phyloP scores from a whole-genome alignment of 2,113 vertebrate genomes.

The Petrocephalus microphthalmus region DNA sequence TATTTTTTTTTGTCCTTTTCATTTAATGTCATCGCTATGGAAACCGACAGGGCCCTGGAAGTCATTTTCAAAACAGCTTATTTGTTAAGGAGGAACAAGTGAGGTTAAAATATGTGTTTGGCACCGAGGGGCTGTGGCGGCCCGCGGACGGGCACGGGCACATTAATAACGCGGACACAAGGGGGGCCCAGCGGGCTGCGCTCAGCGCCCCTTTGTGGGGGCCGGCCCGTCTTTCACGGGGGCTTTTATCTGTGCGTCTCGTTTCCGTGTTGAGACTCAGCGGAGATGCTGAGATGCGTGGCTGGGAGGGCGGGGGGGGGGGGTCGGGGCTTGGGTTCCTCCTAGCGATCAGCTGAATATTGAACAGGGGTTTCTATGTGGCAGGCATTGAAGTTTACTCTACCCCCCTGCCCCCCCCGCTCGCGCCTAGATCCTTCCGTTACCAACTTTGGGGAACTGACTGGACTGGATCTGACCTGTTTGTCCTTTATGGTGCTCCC shows the following conservation, averaged over 20 bases:
- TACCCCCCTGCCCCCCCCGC: constrained; percentile 12
- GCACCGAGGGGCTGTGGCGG: constrained; percentile 57
- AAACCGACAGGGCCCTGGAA: constrained; percentile 76
- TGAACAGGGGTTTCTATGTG: constrained; percentile 13
- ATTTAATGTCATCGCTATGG: constrained; percentile 85
- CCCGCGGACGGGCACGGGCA: constrained; percentile 60
- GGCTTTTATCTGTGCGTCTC: constrained; percentile 58
- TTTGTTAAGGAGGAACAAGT: constrained; percentile 65
- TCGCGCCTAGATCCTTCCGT: constrained; percentile 2
- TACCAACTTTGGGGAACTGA: constrained; percentile 10
- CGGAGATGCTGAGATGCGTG: constrained; percentile 40
- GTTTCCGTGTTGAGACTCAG: constrained; percentile 49
- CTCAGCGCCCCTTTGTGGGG: constrained; percentile 60
- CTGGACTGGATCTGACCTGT: constrained; percentile 9
- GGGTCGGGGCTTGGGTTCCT: background rate
- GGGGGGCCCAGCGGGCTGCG: constrained; percentile 47
- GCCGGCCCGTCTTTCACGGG: constrained; percentile 53
- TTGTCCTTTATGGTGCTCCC: background rate
- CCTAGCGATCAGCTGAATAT: background rate
- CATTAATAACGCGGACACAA: constrained; percentile 74
- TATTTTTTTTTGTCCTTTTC: constrained; percentile 76
- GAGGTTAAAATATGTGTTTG: constrained; percentile 73
- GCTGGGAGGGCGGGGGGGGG: background rate
- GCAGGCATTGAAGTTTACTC: constrained; percentile 29
- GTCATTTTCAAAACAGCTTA: constrained; percentile 76